Base-by-base conservation (phyloP, 35 echinoderm and acorn worm species). In the Apostichopus japonicus region DNA sequence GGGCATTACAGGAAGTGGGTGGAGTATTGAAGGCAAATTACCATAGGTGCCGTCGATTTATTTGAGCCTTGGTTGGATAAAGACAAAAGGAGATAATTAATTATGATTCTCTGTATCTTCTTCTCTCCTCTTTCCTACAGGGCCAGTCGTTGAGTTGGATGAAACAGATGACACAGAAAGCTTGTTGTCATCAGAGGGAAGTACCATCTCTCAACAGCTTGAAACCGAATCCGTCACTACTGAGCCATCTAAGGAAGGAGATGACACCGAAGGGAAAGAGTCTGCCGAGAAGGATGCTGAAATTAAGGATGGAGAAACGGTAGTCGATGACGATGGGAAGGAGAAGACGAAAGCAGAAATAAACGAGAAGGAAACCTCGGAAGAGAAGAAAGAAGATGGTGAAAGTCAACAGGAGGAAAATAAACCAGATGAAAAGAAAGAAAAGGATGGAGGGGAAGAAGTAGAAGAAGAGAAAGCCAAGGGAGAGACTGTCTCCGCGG, bases 111-210 rank as follows among this genome's bases (percentile, higher is more conserved):
- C 33, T 44, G 33, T 44, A 44, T 44, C 33, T 1, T 44, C 33
- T 44, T 44, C 33, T 44, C 33, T 44, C 33, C 33, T 44, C 33
- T 44, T 44, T 44, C 15, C 63, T 6, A 54, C 77, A 99, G 97
- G 97, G 97, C 97, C 97, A 53, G 92, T 99, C 4, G 56, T 99
- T 56, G 95, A 99, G 84, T 82, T 99, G 14, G 92, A 95, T 90
- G 97, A 99, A 93, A 80, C 91, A 6, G 93, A 92, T 22, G 95
- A 99, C 22, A 92, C 87, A 73, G 80, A 93, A 16, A 94, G 94
- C 19, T 84, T 86, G 72, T 14, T 99, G 8, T 91, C 84, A n/a
- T 81, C 95, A 21, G 97, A 96, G 56, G 91, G 56, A 22, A 87
- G 86, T 71, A 54, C 17, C 65, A 4, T 87, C 53, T 87, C 86